Base-by-base conservation (phyloP, 2,888 invertebrate genomes). In the Bimastos eiseni region DNA sequence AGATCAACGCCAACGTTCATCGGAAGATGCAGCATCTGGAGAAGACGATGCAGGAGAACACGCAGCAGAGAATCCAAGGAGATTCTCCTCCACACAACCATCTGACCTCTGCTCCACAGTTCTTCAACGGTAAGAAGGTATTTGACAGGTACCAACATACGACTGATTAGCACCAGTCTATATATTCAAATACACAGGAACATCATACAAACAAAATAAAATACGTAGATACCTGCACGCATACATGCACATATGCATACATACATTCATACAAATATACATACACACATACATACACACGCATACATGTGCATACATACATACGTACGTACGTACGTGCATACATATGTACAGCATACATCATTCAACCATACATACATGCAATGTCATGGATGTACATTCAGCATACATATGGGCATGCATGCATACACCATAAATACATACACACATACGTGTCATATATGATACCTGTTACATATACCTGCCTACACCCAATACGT, bases 1-100 rank as follows among this genome's bases (percentile, higher is more conserved):
- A 91, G 33, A 91, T 91, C 89, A 91, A 91, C 90, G 90, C 88
- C 24, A 37, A 89, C 30, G 55, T 91, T 36, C 44, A 89, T 36
- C 44, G 55, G 70, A 83, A 91, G 55, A 83, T 91, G 15, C 49
- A 83, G 37, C 21, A 19, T 37, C 90, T 91, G 33, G 91, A 91
- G 86, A 88, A 88, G 90, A 83, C 83, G 90, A 37, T 55, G 90
- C 55, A 38, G 34, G 90, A 37, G 49, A 86, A 86, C 2, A 86
- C 34, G 90, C 41, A 38, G 70, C 41, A 37, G 49, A 4, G 37
- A 34, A 34, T 84, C n/a, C 38, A 90, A 49, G n/a, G 34, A 36
- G 88, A 88, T 36, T 34, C 36, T 88, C 36, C n/a, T 88, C 36
- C n/a, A 33, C n/a, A 91, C 91, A 90, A 38, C 89, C 90, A 86